Conservation (phyloP, 2,797 vertebrate species). For the Molossus molossus region DNA sequence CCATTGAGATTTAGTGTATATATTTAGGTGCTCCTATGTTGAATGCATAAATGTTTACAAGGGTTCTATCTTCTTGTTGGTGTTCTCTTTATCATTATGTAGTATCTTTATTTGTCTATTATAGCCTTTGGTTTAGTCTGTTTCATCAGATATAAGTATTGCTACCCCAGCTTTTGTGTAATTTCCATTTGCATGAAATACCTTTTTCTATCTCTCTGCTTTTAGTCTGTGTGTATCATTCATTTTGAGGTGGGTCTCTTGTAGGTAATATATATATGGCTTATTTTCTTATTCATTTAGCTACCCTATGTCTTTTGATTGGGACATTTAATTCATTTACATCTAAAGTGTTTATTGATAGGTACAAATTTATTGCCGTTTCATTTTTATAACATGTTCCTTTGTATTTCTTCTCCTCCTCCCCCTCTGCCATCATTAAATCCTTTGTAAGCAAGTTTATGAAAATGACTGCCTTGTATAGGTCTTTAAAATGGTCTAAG, state of each 20-base stretch:
- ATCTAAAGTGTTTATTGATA: no score
- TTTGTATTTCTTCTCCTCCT: no score
- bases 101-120: not conserved
- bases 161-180: not conserved
- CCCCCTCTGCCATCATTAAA: not conserved
- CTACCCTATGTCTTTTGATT: no score
- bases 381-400: no score
- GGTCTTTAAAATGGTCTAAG: constrained; percentile 32
- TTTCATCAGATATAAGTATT: not conserved
- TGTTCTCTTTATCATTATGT: not conserved
- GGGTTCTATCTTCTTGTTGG: no score
- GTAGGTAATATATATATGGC: no score
- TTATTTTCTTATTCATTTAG: no score
- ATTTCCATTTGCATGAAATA: not conserved
- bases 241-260: not conserved
- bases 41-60: not conserved
- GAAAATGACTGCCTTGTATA: not conserved
- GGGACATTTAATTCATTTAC: no score
- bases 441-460: constrained; percentile 46
- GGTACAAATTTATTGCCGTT: no score
- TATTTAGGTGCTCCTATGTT: not conserved
- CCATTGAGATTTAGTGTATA: not conserved
- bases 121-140: not conserved
- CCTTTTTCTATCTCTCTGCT: not conserved
- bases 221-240: not conserved